Percentiles rank a stretch among this genome's conserved stretches.
Conservation (phyloP, 2,797 vertebrate species). For the Fundulus diaphanus region DNA sequence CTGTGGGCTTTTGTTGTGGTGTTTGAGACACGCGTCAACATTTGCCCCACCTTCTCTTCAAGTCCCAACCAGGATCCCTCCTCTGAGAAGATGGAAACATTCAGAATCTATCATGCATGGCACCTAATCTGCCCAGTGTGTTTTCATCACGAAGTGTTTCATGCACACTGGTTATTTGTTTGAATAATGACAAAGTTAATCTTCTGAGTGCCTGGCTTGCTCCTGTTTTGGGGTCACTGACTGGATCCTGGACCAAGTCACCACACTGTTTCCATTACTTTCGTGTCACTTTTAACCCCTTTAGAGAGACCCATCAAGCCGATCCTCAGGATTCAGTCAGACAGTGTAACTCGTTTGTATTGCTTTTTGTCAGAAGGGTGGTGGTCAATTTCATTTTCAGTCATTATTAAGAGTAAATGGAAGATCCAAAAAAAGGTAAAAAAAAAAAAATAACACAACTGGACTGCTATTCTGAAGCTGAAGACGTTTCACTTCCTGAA, state of each 20-base stretch:
- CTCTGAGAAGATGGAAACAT: constrained; percentile 55
- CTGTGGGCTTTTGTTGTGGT: constrained; percentile 75
- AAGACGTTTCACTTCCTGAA: too few species aligned
- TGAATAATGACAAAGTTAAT: constrained; percentile 68
- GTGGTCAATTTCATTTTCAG: constrained; percentile 46
- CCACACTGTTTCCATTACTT: constrained; percentile 57
- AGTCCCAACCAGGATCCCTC: constrained; percentile 41
- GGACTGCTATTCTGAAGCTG: too few species aligned
- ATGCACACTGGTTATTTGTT: constrained; percentile 65
- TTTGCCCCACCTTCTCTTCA: constrained; percentile 50
- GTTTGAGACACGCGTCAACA: constrained; percentile 68
- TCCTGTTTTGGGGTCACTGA: constrained; percentile 58
- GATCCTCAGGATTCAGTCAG: constrained; percentile 40
- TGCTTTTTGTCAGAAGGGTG: constrained; percentile 45
- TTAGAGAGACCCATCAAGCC: constrained; percentile 33
- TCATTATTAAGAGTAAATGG: constrained; percentile 11
- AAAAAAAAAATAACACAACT: too few species aligned
- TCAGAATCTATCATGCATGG: constrained; percentile 64
- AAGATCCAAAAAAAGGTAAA: too few species aligned
- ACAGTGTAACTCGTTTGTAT: constrained; percentile 39
- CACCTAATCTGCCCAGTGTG: constrained; percentile 44
- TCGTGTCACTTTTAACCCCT: constrained; percentile 41
- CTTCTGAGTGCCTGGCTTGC: constrained; percentile 65
- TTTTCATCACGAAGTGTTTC: constrained; percentile 69
- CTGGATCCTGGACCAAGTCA: constrained; percentile 37